phyloP scores from a whole-genome alignment of 2,888 invertebrate species.

The Eristalis pertinax region DNA sequence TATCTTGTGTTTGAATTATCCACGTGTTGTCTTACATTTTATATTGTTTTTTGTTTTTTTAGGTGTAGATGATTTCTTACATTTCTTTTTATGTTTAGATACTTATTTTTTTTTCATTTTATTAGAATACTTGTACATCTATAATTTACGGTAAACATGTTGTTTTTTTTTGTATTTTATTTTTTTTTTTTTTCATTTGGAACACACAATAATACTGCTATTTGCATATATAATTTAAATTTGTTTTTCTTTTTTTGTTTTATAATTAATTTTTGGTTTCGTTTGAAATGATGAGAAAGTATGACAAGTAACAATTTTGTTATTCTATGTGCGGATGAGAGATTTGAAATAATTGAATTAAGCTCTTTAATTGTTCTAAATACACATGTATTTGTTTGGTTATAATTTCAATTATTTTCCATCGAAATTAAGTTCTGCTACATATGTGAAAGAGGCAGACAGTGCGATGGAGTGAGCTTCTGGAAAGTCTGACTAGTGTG shows the following conservation, averaged over 20 bases:
- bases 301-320: conserved; percentile 57
- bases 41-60: conserved; percentile 9
- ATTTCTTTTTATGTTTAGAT: conserved; percentile 45
- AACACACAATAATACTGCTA: conserved; percentile 72
- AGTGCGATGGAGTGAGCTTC: not conserved
- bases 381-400: conserved; percentile 9
- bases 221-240: conserved; percentile 67
- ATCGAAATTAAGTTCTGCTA: not conserved
- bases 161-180: conserved; percentile 42
- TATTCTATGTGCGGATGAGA: conserved; percentile 61
- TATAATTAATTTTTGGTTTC: conserved; percentile 44
- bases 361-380: conserved; percentile 38
- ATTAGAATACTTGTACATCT: conserved; percentile 70
- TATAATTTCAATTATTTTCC: not conserved
- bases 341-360: conserved; percentile 49
- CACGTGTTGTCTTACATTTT: conserved; percentile 46
- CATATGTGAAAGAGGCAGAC: not conserved
- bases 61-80: conserved; percentile 61
- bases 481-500: not conserved
- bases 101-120: conserved; percentile 43
- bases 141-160: conserved; percentile 67
- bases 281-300: conserved; percentile 51
- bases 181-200: conserved; percentile 55
- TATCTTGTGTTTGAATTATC: conserved; percentile 47
- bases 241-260: conserved; percentile 38